Conservation (phyloP, 2,113 vertebrate genomes). For the Mobula hypostoma region DNA sequence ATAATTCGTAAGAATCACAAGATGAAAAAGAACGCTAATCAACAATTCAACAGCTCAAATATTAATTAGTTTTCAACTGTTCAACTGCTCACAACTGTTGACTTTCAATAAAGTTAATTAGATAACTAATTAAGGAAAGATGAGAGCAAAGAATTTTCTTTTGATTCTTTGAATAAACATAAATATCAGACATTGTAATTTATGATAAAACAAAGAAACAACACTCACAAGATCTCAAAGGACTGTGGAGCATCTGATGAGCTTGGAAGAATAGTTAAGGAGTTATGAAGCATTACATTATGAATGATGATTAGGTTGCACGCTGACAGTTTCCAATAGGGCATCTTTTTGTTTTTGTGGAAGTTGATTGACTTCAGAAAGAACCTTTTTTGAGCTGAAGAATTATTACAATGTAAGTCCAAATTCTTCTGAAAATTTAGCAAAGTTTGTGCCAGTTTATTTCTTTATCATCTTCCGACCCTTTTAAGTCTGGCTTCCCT, state of each 20-base stretch:
- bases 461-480: too few species aligned
- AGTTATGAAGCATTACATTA: background rate
- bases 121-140: constrained; percentile 16
- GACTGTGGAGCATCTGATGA: background rate
- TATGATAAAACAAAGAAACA: background rate
- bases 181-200: constrained; percentile 8
- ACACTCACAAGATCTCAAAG: constrained; percentile 11
- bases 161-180: constrained; percentile 1
- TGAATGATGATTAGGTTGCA: constrained; percentile 18
- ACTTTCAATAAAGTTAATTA: constrained; percentile 18
- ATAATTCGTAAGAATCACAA: background rate
- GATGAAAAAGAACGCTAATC: background rate
- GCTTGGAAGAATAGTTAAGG: background rate
- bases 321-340: background rate
- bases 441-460: background rate
- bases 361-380: background rate
- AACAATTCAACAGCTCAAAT: background rate
- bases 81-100: constrained; percentile 31
- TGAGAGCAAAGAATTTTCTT: background rate
- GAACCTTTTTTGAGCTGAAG: background rate
- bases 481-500: background rate
- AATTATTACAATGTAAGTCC: background rate
- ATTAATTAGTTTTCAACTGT: constrained; percentile 29
- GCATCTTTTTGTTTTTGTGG: background rate
- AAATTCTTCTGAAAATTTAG: background rate